A percentile compares a stretch with the other conserved stretches of the same genome.
Evolutionary conservation across 2,113 vertebrate genomes (phyloP).

Genomic region (Zapornia atra): DNA sequence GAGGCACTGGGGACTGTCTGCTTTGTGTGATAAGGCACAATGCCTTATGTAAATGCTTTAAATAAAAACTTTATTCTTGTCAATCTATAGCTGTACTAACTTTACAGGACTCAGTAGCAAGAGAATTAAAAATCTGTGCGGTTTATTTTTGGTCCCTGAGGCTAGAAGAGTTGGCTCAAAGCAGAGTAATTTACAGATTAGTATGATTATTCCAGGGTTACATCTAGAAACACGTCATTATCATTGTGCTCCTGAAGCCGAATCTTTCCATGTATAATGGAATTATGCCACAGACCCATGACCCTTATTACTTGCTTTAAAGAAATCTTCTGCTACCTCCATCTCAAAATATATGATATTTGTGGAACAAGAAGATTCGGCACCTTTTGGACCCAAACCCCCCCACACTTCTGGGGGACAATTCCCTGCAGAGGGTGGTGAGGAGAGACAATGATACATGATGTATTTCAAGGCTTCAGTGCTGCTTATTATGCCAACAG

Average conservation of each 20-base stretch:
- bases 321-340: neutral
- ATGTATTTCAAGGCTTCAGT: neutral
- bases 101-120: neutral
- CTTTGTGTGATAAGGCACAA: neutral
- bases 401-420: neutral
- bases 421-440: neutral
- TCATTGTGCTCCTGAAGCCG: neutral
- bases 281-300: neutral
- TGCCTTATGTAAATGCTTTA: neutral
- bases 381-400: neutral
- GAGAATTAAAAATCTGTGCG: neutral
- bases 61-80: neutral
- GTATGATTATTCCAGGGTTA: neutral
- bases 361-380: neutral
- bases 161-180: neutral
- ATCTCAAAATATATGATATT: neutral
- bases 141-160: neutral
- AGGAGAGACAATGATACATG: neutral
- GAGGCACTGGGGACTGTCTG: neutral
- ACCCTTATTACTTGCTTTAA: neutral
- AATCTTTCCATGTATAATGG: neutral
- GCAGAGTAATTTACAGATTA: neutral
- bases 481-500: neutral
- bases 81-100: neutral
- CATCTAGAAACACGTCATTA: rapidly evolving